Conservation (phyloP, 2,797 vertebrate species). For the Ctenopoma multispine region DNA sequence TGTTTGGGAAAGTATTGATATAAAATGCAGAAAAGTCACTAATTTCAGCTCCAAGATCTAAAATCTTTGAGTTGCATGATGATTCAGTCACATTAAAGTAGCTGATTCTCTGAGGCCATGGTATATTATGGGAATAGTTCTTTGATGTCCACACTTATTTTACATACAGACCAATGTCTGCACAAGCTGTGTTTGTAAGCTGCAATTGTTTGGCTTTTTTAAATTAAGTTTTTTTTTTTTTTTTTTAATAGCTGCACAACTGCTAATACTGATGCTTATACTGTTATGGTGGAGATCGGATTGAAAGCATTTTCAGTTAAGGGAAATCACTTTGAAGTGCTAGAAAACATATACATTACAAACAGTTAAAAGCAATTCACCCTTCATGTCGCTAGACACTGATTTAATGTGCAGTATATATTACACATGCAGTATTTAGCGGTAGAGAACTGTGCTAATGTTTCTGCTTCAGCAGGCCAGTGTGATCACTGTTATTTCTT, state of each 20-base stretch:
- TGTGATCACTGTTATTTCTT: conserved; percentile 42
- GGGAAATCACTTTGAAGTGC: conserved; percentile 17
- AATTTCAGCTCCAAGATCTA: too few species aligned
- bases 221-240: conserved; percentile 4
- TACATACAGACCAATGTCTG: conserved; percentile 37
- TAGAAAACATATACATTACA: conserved; percentile 14
- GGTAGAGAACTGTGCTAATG: not conserved
- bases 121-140: conserved; percentile 69
- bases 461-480: conserved; percentile 48
- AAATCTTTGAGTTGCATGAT: not conserved
- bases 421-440: not conserved
- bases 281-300: conserved; percentile 47
- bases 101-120: conserved; percentile 26
- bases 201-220: conserved; percentile 39
- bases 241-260: conserved; percentile 12
- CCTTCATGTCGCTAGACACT: not conserved
- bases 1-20: too few species aligned
- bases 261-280: conserved; percentile 25
- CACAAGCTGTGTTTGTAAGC: conserved; percentile 24
- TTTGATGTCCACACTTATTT: conserved; percentile 74
- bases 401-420: not conserved
- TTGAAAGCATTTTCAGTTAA: conserved; percentile 42
- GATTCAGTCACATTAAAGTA: not conserved
- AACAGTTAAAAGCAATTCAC: conserved; percentile 14
- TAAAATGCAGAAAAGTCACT: too few species aligned